Evolutionary conservation across 2,797 vertebrate genomes (phyloP), one percentile per base, ranked within the genome.

Genomic region (Danio tinwini): DNA sequence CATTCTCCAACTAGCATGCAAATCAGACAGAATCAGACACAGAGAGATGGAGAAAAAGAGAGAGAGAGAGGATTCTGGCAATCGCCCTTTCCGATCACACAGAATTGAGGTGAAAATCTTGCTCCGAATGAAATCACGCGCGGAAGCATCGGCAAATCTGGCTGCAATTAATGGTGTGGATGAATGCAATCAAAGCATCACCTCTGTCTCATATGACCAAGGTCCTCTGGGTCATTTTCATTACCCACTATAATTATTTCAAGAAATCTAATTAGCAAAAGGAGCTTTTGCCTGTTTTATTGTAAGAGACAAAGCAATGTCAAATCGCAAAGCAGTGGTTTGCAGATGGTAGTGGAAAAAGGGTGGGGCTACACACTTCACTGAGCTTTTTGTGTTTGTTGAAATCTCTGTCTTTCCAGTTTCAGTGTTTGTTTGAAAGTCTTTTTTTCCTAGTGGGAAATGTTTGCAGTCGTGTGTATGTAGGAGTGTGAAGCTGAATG

Each of bases 171-270:
- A 90, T 78, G 79, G 72, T 81, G 86, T 84, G 82, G 90, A 89
- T 78, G 88, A 90, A 85, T 84, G 84, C 86, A 91, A 89, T 90
- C 87, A 91, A 87, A 90, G 87, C 85, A 83, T 86, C 74, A 83
- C 85, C 87, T 85, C 83, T 53, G 76, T 89, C 83, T 85, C 84
- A 84, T 85, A 88, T 67, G 77, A 84, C 86, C 89, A 88, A 88
- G 88, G 87, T 90, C 89, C 85, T 88, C 82, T 29, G 82, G 87
- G 88, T 90, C 88, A 89, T 91, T 91, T 90, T 92, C 88, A 93
- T 92, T 91, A 92, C 87, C 85, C 73, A 76, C 82, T 82, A 83
- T 87, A 90, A 92, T 92, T 91, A 92, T 91, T 93, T 89, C 83
- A 88, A 86, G 86, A 89, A 91, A 90, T 88, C 81, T 87, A 89